Evolutionary conservation across 2,797 vertebrate genomes (phyloP).

Genomic region (Sternarchorhynchus goeldii): DNA sequence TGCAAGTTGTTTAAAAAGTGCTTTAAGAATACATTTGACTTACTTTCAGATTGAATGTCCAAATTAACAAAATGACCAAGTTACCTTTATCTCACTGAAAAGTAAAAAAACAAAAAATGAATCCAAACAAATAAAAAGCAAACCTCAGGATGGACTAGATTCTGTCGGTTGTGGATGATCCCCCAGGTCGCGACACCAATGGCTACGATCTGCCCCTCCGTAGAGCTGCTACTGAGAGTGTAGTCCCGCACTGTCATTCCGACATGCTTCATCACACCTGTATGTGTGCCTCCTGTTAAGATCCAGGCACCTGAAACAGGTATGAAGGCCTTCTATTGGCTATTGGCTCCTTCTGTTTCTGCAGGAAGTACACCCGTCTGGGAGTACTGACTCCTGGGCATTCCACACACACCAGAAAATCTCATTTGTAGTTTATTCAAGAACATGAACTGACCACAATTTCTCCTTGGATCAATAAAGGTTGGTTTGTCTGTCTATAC

Average conservation of each 20-base stretch:
- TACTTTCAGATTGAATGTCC: too few relatives aligned
- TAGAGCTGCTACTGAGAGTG: constrained; percentile 77
- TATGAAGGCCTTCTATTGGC: background rate
- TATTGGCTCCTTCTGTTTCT: background rate
- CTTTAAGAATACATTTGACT: too few relatives aligned
- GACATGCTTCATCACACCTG: constrained; percentile 97
- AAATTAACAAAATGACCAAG: too few relatives aligned
- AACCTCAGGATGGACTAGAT: constrained; percentile 70
- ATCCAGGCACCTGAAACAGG: constrained; percentile 89
- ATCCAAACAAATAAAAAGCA: background rate
- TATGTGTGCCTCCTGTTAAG: constrained; percentile 89
- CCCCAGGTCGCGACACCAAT: constrained; percentile 95
- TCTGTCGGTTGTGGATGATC: constrained; percentile 81
- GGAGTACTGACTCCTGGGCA: background rate
- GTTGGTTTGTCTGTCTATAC: too few relatives aligned
- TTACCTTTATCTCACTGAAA: too few relatives aligned
- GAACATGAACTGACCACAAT: too few relatives aligned
- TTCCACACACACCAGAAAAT: too few relatives aligned
- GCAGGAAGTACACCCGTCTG: background rate
- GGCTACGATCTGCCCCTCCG: constrained; percentile 79
- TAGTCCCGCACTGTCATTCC: constrained; percentile 88
- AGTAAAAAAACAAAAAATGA: too few relatives aligned
- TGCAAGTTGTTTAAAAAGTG: too few relatives aligned
- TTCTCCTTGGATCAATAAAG: too few relatives aligned
- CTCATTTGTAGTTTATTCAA: too few relatives aligned